Evolutionary conservation across 2,113 vertebrate genomes (phyloP).

Genomic region (Actenoides lindsayi): DNA sequence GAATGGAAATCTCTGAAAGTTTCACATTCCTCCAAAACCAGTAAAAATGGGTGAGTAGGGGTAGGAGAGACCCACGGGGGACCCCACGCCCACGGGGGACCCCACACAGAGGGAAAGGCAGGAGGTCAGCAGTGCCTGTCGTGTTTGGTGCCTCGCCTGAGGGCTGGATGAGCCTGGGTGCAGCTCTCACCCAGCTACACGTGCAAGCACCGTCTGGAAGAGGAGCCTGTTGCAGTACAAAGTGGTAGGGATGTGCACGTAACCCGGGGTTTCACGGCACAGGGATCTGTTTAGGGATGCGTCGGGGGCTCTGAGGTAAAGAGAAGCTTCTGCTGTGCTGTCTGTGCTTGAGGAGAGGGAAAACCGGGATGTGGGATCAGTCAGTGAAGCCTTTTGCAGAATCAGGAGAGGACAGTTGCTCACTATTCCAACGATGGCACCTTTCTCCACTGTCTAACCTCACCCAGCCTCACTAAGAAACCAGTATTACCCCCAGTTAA

Average conservation of each 20-base stretch:
- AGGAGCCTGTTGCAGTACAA: neutral
- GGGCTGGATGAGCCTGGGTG: neutral
- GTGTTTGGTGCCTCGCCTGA: fast-evolving
- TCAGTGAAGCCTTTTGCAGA: neutral
- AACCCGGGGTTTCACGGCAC: neutral
- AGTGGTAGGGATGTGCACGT: neutral
- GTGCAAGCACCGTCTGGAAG: neutral
- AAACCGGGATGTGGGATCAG: neutral
- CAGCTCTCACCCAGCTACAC: neutral
- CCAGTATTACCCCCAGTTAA: neutral
- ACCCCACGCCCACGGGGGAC: neutral
- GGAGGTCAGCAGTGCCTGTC: neutral
- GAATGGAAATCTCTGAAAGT: neutral
- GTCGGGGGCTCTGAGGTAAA: fast-evolving
- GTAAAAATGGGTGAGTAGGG: neutral
- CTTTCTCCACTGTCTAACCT: neutral
- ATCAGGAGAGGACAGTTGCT: neutral
- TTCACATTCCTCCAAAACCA: fast-evolving
- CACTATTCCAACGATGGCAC: neutral
- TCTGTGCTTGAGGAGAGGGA: neutral
- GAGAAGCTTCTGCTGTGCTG: neutral
- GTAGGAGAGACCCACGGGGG: neutral
- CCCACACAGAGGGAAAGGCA: fast-evolving
- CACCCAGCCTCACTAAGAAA: neutral
- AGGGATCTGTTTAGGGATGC: neutral